Evolutionary conservation across 2,113 vertebrate genomes (phyloP), one percentile per base, ranked within the genome.

Genomic region (Patagioenas fasciata): DNA sequence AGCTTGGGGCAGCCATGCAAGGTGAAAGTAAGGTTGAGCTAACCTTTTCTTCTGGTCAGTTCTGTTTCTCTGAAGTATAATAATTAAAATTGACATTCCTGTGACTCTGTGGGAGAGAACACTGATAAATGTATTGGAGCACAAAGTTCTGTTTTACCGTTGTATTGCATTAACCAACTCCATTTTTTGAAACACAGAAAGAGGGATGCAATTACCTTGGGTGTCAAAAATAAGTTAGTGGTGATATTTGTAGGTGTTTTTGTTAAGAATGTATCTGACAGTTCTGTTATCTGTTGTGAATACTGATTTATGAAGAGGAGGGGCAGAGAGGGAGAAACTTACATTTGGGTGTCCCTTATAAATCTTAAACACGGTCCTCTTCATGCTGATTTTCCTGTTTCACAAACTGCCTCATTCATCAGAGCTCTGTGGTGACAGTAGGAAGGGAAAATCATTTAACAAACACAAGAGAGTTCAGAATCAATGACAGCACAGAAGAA

Each of bases 391-490:
- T 89, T 89, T 54, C 44, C 8, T 85, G 32, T 93, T 93, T 84
- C 85, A 61, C 38, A 60, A 87, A 81, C 78, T 92, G 65, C 34
- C 64, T 80, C 44, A 40, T 84, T 91, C 47, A 51, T 81, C 56
- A 95, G 78, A 86, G 58, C 13, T 84, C 44, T 84, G 42, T 50
- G 31, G 64, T 73, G 89, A 78, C 56, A 84, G 51, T 42, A 69
- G 58, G 70, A 89, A 87, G n/a, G 50, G 26, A 92, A 95, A 87
- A 84, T 80, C 64, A 23, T 84, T 77, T 85, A 79, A 90, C 36
- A 82, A 89, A 79, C 56, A 51, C 48, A 42, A 77, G 78, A 62
- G 48, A 78, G 40, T 61, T 61, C 54, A 66, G 44, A 93, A 51
- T 74, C 54, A 36, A 78, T 78, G 85, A n/a, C 54, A 73, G 57